Base-by-base conservation (phyloP, 2,113 vertebrate genomes). In the Pelusios castaneus region DNA sequence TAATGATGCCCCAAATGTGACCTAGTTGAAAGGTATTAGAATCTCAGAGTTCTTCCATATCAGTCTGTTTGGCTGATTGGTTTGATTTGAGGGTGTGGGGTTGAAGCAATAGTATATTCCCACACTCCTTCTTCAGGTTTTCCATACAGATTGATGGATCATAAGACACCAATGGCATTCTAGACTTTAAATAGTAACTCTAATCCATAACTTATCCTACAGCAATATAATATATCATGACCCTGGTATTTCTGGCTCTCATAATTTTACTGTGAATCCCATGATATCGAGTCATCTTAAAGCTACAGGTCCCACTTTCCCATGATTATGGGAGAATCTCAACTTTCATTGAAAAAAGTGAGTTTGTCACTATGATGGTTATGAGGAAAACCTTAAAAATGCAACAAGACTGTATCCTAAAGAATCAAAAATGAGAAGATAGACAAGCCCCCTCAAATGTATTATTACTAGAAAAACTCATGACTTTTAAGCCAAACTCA, bases 311-410 rank as follows among this genome's bases (percentile, higher is more conserved):
- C 13, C n/a, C 88, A 17, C 2, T 8, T 87, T 75, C 14, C 80
- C 41, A 4, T 60, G 25, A 21, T 10, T 41, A 56, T 8, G 54
- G 67, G 34, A 84, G 3, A 87, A 63, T 70, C 63, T 70, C 12
- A 51, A 5, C 29, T 90, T 84, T 82, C 1, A 4, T 89, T 89
- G 7, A 47, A 56, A 85, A 5, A 67, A 79, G 31, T 88, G 78
- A 2, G 1, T 10, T 58, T 7, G 38, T 54, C 67, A 1, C 2
- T 8, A 47, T 70, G 73, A 79, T 8, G 2, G 0, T n/a, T 52
- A 47, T 29, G 10, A 80, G 45, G 9, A 82, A 87, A 93, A 87
- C 58, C 6, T 93, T 70, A n/a, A 70, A 38, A 70, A 70, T 10
- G n/a, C 38, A n/a, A 22, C 34, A 38, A 70, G n/a, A 21, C n/a